Conservation (phyloP, 2,797 vertebrate species). For the Girardinus metallicus region DNA sequence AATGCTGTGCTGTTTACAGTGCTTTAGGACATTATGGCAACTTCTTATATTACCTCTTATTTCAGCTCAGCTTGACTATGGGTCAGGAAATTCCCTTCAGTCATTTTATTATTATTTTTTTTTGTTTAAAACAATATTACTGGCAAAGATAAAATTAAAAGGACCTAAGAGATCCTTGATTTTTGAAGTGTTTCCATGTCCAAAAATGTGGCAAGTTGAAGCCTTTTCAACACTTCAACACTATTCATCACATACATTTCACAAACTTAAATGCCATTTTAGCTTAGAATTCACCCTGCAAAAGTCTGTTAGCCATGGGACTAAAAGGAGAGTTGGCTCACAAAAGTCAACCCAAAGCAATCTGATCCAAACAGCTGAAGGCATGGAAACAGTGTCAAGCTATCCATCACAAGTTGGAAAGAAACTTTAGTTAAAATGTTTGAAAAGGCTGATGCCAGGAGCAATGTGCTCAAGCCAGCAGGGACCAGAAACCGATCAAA, state of each 20-base stretch:
- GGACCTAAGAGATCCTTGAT: constrained; percentile 4
- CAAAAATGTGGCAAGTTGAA: constrained; percentile 17
- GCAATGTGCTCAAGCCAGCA: constrained; percentile 37
- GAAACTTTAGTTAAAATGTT: constrained; percentile 34
- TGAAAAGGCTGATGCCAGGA: constrained; percentile 40
- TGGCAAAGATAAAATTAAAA: constrained; percentile 4
- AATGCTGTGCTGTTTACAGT: not conserved
- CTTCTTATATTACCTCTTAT: not conserved
- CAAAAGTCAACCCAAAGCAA: constrained; percentile 40
- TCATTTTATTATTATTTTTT: not conserved
- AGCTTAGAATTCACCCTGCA: constrained; percentile 27
- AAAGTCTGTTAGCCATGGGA: constrained; percentile 23
- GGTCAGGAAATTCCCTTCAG: not conserved
- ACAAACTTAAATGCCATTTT: constrained; percentile 27
- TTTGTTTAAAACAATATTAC: constrained; percentile 1
- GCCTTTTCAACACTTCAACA: constrained; percentile 4
- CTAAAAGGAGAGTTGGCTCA: constrained; percentile 39
- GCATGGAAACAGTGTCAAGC: constrained; percentile 47
- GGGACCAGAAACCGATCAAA: constrained; percentile 14
- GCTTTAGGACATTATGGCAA: not conserved
- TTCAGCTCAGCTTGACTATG: not conserved
- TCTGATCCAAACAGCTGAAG: constrained; percentile 48
- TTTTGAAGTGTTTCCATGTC: constrained; percentile 14
- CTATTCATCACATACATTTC: constrained; percentile 12
- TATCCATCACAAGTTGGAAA: constrained; percentile 26